A percentile compares a stretch with the other conserved stretches of the same genome.
These are phyloP conservation scores for Cyprinus carpio DNA, from an alignment of 2,113 vertebrate species.

Conservation along the genomic window DNA sequence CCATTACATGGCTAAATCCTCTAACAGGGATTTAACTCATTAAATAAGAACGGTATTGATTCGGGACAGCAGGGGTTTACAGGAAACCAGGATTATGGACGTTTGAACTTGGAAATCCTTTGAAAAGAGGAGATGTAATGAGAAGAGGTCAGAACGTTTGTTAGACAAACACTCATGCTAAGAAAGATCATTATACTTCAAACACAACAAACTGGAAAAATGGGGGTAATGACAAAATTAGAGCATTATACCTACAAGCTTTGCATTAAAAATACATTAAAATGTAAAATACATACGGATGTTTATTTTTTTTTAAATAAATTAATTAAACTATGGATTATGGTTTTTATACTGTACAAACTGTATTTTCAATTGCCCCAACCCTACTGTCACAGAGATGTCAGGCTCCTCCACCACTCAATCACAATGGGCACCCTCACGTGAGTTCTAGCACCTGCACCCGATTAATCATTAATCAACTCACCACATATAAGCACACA, in stretches of 20 bases:
- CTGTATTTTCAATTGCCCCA: too few relatives aligned
- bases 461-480: too few relatives aligned
- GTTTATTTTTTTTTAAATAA: too few relatives aligned
- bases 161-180: background rate
- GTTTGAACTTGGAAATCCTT: conserved; percentile 39
- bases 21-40: conserved; percentile 68
- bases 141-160: background rate
- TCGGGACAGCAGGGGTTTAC: conserved; percentile 51
- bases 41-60: conserved; percentile 74
- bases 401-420: too few relatives aligned
- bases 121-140: background rate
- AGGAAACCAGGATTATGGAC: conserved; percentile 43
- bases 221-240: background rate
- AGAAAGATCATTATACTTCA: background rate
- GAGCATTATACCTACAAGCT: background rate
- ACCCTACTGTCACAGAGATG: too few relatives aligned
- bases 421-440: too few relatives aligned
- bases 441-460: too few relatives aligned
- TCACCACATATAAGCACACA: too few relatives aligned
- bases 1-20: conserved; percentile 69
- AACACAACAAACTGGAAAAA: background rate
- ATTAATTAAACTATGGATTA: too few relatives aligned
- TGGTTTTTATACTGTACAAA: too few relatives aligned
- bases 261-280: background rate
- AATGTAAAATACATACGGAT: too few relatives aligned